Conservation (phyloP, 2,888 invertebrate genomes). For the Epicampocera succincta region DNA sequence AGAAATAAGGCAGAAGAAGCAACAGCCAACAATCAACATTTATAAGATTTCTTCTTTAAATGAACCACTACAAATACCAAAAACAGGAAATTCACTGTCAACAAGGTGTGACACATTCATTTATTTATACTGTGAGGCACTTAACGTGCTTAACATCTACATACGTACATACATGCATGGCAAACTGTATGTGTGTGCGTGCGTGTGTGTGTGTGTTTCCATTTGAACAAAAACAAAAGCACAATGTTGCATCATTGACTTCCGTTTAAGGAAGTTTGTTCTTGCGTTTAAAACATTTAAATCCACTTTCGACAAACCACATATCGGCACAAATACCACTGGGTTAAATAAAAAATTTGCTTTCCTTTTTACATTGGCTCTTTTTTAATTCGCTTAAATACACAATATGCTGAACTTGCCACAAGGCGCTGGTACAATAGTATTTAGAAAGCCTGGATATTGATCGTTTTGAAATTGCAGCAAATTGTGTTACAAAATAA, state of each 20-base stretch:
- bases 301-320: neutral
- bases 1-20: neutral
- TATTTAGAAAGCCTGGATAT: conserved; percentile 30
- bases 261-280: conserved; percentile 54
- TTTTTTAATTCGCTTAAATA: neutral
- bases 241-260: conserved; percentile 65
- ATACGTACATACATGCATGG: no score
- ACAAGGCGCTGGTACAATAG: neutral
- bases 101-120: conserved; percentile 68
- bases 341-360: no score
- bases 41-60: conserved; percentile 62
- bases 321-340: neutral
- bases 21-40: conserved; percentile 50
- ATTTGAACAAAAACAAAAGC: conserved; percentile 46
- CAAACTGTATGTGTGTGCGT: no score
- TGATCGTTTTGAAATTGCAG: conserved; percentile 37
- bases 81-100: conserved; percentile 70
- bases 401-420: neutral
- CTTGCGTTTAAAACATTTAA: neutral
- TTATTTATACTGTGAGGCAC: neutral
- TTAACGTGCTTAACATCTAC: neutral
- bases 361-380: neutral
- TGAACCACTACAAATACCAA: conserved; percentile 18
- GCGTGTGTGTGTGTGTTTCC: no score
- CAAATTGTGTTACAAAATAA: conserved; percentile 12